Conservation (phyloP, 2,113 vertebrate genomes). For the Cranoglanis bouderius region DNA sequence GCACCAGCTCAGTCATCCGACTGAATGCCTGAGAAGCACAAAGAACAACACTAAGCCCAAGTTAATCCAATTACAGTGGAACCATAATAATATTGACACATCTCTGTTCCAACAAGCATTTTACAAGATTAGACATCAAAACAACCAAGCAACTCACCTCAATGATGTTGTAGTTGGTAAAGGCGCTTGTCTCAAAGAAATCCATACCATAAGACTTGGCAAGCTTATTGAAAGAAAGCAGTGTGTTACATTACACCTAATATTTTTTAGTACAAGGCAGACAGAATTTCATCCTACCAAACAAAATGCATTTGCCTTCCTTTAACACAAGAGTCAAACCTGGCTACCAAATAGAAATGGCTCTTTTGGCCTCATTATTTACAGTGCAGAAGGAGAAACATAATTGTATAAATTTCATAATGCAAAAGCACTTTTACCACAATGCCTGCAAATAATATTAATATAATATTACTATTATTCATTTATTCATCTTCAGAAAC, state of each 20-base stretch:
- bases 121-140: not conserved
- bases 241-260: not conserved
- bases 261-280: not conserved
- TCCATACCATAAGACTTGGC: slow-evolving; percentile 94
- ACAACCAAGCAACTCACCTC: slow-evolving; percentile 75
- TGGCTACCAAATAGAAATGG: not conserved
- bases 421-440: not conserved
- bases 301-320: not conserved
- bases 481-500: not conserved
- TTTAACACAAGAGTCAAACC: not conserved
- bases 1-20: slow-evolving; percentile 88
- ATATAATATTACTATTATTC: not conserved
- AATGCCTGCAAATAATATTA: not conserved
- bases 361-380: not conserved
- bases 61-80: slow-evolving; percentile 30
- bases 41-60: not conserved
- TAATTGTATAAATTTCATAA: not conserved
- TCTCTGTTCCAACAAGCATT: not conserved
- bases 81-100: not conserved
- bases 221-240: slow-evolving; percentile 70
- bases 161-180: slow-evolving; percentile 91
- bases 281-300: not conserved
- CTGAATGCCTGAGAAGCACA: slow-evolving; percentile 82
- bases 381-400: not conserved
- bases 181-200: slow-evolving; percentile 98